Base-by-base conservation (phyloP, 2,113 vertebrate genomes). In the Erythrolamprus reginae region DNA sequence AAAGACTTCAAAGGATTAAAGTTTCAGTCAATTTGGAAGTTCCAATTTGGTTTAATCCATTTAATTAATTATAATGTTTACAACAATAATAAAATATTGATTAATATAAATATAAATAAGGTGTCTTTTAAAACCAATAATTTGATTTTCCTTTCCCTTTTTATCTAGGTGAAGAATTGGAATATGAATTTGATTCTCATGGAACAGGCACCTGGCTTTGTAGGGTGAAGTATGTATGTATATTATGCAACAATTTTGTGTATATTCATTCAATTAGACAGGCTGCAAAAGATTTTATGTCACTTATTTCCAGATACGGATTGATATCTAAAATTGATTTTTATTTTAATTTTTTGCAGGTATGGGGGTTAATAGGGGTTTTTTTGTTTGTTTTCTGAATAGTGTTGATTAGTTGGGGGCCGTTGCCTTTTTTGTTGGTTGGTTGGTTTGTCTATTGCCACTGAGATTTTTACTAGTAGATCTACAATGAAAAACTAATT, bases 161-260 rank as follows among this genome's bases (percentile, higher is more conserved):
- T 65, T 93, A 50, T 88, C 26, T 88, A 99, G 99, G 99, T 89
- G 99, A 99, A 96, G 99, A 99, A 95, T 96, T 99, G 94, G 98
- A 99, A 89, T 99, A 98, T 93, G 99, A 99, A 90, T 99, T 98
- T 95, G 99, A 99, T 94, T 98, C 99, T 92, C 97, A 98, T 94
- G 98, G 97, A 23, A 98, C 98, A 5, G 98, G 98, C 58, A 98
- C 97, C 86, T 99, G 99, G 99, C 97, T 99, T 0, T 99, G 99
- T 96, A 98, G 98, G 94, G 98, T 99, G 95, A 99, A 98, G 99
- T 99, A 97, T 88, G 96, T 95, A 83, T 99, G 96, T 88, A 84
- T 99, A 96, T 88, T 47, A n/a, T 93, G 33, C 13, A 21, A 84
- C 92, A 28, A 38, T 48, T 88, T 55, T 82, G 10, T 86, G 21